Conservation (phyloP, 2,797 vertebrate species). For the Tachyglossus aculeatus region DNA sequence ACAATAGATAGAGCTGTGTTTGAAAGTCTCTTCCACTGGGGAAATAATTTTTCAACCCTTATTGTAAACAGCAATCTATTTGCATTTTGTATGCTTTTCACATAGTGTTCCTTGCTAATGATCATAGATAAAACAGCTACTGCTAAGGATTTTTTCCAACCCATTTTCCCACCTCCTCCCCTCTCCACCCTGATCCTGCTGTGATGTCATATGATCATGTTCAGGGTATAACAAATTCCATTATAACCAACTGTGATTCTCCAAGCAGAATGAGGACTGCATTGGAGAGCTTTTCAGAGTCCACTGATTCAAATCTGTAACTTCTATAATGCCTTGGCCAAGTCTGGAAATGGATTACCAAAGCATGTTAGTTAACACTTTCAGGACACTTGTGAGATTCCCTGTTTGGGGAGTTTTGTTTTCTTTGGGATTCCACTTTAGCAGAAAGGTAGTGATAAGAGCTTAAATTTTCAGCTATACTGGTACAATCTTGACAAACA, state of each 20-base stretch:
- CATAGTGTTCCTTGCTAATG: background rate
- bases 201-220: background rate
- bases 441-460: too few species aligned
- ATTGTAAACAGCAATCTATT: background rate
- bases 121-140: background rate
- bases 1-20: accelerated
- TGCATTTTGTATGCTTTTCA: background rate
- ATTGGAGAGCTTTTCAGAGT: accelerated
- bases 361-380: background rate
- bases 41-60: background rate
- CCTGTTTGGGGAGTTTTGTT: accelerated
- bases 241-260: accelerated
- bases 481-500: background rate
- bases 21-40: background rate
- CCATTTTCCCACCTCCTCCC: background rate
- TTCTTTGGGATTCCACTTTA: background rate
- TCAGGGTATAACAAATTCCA: too few species aligned
- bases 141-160: background rate
- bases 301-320: background rate
- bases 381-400: accelerated
- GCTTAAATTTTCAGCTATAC: too few species aligned
- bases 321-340: background rate
- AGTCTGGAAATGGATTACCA: too few species aligned
- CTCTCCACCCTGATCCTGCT: background rate
- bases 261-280: accelerated